Base-by-base conservation (phyloP, 2,113 vertebrate genomes). In the Atlantisia rogersi region DNA sequence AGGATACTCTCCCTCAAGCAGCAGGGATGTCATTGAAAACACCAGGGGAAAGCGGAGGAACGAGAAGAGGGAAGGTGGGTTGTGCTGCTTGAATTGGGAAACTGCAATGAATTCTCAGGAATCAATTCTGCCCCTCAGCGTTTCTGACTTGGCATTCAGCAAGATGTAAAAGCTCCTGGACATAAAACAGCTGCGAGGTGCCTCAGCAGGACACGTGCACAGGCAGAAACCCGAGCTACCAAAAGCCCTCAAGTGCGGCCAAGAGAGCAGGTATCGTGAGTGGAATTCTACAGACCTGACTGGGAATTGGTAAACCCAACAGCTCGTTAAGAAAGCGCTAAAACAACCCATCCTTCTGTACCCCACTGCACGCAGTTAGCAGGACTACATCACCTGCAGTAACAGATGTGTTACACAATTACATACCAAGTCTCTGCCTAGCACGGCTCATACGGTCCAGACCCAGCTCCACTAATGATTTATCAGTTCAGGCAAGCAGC, bases 371-470 rank as follows among this genome's bases (percentile, higher is more conserved):
- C 0, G 1, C 18, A 55, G 28, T 24, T 31, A 40, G 22, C 62
- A 53, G 63, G 35, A 44, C n/a, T 37, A 29, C 35, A 69, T 21
- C 15, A 31, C 3, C 68, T 11, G n/a, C 69, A 59, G 40, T 21
- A 15, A 53, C 40, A 78, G 24, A 11, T 11, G 26, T 14, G 10
- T 22, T 31, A 50, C 2, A 19, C 5, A 35, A 52, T 26, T 26
- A 20, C 8, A 28, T 5, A n/a, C n/a, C 50, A 19, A 15, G 12
- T 6, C n/a, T 44, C 10, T 17, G n/a, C 40, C 59, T 11, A 8
- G 6, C 1, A 2, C 4, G 16, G 42, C 31, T 29, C 37, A 18
- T 10, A 12, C 16, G 31, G 42, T 9, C 0, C 0, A 3, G 55
- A 55, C 58, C 44, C 70, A 78, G 24, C 22, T 9, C 44, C 42